Percentiles rank a stretch among this genome's conserved stretches.
Conservation (phyloP, 1,140 invertebrate genomes). For the Carposina sasakii region DNA sequence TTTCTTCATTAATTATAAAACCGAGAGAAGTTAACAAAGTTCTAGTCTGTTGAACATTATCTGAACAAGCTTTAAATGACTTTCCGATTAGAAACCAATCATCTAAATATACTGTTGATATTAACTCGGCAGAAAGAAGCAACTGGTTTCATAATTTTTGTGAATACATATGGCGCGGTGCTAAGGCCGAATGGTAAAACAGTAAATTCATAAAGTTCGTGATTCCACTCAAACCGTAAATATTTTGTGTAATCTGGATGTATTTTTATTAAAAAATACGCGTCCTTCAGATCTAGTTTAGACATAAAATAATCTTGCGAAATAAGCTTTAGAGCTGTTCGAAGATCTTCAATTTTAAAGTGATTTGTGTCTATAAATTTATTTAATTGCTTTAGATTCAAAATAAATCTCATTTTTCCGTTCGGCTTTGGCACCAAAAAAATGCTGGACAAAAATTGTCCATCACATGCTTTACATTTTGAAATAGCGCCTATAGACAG, state of each 20-base stretch:
- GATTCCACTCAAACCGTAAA: constrained; percentile 15
- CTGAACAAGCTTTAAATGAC: constrained; percentile 2
- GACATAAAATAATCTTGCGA: neutral
- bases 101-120: constrained; percentile 15
- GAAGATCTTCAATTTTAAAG: constrained; percentile 21
- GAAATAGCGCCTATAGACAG: constrained; percentile 11
- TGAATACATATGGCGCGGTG: constrained; percentile 9
- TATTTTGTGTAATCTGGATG: constrained; percentile 11
- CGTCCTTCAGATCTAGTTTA: neutral
- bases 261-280: constrained; percentile 1
- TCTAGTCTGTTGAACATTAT: constrained; percentile 9
- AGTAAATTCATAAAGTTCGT: neutral
- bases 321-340: constrained; percentile 9
- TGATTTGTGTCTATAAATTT: constrained; percentile 11
- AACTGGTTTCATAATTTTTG: constrained; percentile 10
- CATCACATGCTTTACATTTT: constrained; percentile 1
- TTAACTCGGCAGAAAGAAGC: constrained; percentile 5
- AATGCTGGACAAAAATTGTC: constrained; percentile 17
- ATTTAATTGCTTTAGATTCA: constrained; percentile 19
- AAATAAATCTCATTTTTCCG: constrained; percentile 12
- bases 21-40: constrained; percentile 2
- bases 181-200: constrained; percentile 1
- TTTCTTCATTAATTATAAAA: constrained; percentile 5
- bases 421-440: constrained; percentile 17
- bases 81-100: constrained; percentile 17